Conservation (phyloP, 2,113 vertebrate species). For the Sturnus vulgaris region DNA sequence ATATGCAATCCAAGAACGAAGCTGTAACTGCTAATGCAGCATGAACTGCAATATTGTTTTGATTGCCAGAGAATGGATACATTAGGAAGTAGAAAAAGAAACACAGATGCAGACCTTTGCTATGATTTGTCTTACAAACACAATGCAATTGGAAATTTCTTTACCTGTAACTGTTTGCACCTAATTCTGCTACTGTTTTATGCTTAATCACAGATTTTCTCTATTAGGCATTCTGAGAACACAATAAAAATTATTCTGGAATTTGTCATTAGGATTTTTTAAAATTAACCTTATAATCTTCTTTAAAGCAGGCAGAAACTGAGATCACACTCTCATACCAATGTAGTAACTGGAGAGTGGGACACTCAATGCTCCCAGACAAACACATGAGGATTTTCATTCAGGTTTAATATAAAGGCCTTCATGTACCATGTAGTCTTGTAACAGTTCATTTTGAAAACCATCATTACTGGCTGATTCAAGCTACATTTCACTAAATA, state of each 20-base stretch:
- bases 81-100: not conserved
- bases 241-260: not conserved
- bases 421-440: not conserved
- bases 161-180: not conserved
- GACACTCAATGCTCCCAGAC: not conserved
- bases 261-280: not conserved
- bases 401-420: not conserved
- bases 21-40: not conserved
- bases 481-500: not conserved
- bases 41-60: not conserved
- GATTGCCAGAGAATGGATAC: not conserved
- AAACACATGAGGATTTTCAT: not conserved
- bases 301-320: not conserved
- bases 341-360: not conserved
- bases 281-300: not conserved
- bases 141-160: not conserved
- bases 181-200: not conserved
- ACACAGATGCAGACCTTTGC: rapidly evolving
- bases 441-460: not conserved
- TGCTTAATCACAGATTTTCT: not conserved
- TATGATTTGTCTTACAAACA: not conserved
- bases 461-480: not conserved
- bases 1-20: not conserved
- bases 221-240: not conserved
- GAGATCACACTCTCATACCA: not conserved